Evolutionary conservation across 2,113 vertebrate species (phyloP), one percentile per base, ranked within the genome.

Genomic region (Nestor notabilis): DNA sequence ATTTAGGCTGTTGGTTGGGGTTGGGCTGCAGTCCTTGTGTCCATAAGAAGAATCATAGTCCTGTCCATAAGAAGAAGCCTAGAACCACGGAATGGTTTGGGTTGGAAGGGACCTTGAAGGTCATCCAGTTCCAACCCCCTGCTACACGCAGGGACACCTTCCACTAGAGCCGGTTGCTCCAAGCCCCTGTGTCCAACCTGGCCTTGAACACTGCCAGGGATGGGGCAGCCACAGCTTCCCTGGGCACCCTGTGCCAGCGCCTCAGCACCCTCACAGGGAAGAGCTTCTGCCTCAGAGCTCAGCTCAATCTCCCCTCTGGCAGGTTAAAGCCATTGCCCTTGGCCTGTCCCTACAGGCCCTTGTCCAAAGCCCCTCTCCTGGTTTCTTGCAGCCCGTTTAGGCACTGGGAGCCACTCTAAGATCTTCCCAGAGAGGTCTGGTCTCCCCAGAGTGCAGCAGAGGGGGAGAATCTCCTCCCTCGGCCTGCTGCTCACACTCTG

Each of bases 61-160:
- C 39, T 20, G 52, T 14, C n/a, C 2, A 0, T 24, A 60, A 44
- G 43, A 58, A 58, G 33, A n/a, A 35, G 10, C 21, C 23, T 0
- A 35, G 56, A 58, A 58, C 33, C 56, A 56, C 19, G n/a, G 33
- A 58, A 13, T 58, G 56, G 33, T 24, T 14, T 10, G 13, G 13
- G 56, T 23, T 58, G 20, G 20, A n/a, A 23, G 2, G 33, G 20
- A 23, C 56, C 56, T 58, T 7, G 15, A n/a, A 58, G 56, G 33
- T 23, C 56, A 14, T 13, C 20, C 20, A n/a, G 33, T 4, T 9
- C 20, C 55, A 58, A 23, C 13, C 55, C 55, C 31, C 31, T 33
- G 55, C 4, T 31, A 56, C 7, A 0, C 7, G 31, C 31, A 4
- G 55, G 31, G 31, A n/a, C 55, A 3, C 31, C 55, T 56, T 56